Evolutionary conservation across 2,888 invertebrate genomes (phyloP), one percentile per base, ranked within the genome.

Genomic region (Pristionchus exspectatus): DNA sequence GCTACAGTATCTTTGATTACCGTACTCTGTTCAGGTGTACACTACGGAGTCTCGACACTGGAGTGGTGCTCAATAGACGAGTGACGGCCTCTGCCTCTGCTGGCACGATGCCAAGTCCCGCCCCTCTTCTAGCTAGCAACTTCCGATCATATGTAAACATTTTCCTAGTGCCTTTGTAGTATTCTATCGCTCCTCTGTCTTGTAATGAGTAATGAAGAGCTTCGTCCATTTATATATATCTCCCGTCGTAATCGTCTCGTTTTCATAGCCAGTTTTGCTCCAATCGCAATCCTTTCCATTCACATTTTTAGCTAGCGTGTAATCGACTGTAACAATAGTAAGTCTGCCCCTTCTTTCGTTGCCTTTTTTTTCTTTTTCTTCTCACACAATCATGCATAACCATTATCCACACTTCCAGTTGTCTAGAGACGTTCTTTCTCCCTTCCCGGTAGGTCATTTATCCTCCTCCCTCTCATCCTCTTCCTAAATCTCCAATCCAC

Each of bases 21-120:
- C 14, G 83, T 85, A 63, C 21, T 21, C 24, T 30, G 7, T 86
- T 21, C 44, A 86, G 86, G 86, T 86, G 63, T 86, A 86, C 66
- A 86, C 86, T 4, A 86, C 86, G 12, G 86, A 86, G 44, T 86
- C 86, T 21, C 33, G 86, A 50, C 86, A 86, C 50, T 86, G 86
- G 86, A 86, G 86, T 66, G 50, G 44, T n/a, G 30, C 38, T 7
- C 86, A 86, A 77, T 84, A 84, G 84, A 9, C 27, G 56, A 56
- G 30, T 27, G 56, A 84, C 21, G 81, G 21, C 9, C 5, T n/a
- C n/a, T 30, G 27, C 38, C 5, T 44, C 72, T 72, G 30, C 33
- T 50, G 81, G 81, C 81, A 44, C 81, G 24, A 21, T 24, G 44
- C 50, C 81, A 50, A 81, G 44, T 24, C 44, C 81, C 50, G 44